Base-by-base conservation (phyloP, 2,888 invertebrate genomes). In the Eretmocerus hayati region DNA sequence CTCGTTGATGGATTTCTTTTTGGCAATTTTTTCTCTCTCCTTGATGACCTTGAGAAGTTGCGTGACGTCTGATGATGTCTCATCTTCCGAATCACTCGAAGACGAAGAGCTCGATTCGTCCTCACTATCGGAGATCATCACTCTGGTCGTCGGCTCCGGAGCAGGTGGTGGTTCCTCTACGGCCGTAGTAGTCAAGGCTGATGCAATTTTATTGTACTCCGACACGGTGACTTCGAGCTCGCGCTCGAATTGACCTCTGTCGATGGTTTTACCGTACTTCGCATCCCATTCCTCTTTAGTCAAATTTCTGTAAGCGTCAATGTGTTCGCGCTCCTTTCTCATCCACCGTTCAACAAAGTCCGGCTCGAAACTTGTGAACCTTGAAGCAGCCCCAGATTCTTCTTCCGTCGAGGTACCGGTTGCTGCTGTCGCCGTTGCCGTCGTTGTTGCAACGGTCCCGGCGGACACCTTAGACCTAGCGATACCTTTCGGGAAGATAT, bases 241-340 rank as follows among this genome's bases (percentile, higher is more conserved):
- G 3, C 53, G 51, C 35, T 55, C 53, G 13, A 52, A 55, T 5
- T 41, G 51, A 5, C 43, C 45, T 8, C 55, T 33, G 32, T 51
- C 47, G 51, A 35, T 50, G 2, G 56, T 51, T 6, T 56, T 60
- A 2, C 62, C 62, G 26, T 68, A 62, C 15, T 61, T 66, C 0
- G 66, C 67, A 11, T 70, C 69, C 69, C 69, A 70, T 42, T 71
- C 71, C 45, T 71, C 70, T 46, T 66, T 71, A 3, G 70, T 69
- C 9, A 70, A 52, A 48, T 71, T 71, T 5, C 71, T 56, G 32
- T 62, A 70, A 1, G 60, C 55, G 9, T 66, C 65, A 1, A 61
- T 56, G 40, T 66, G 64, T 5, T 65, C 63, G 4, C 57, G 58
- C 20, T 59, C 60, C 18, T 64, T 65, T 5, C 63, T 56, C 36